phyloP scores from a whole-genome alignment of 1,140 invertebrate genomes.

The Brachionus paranguensis region DNA sequence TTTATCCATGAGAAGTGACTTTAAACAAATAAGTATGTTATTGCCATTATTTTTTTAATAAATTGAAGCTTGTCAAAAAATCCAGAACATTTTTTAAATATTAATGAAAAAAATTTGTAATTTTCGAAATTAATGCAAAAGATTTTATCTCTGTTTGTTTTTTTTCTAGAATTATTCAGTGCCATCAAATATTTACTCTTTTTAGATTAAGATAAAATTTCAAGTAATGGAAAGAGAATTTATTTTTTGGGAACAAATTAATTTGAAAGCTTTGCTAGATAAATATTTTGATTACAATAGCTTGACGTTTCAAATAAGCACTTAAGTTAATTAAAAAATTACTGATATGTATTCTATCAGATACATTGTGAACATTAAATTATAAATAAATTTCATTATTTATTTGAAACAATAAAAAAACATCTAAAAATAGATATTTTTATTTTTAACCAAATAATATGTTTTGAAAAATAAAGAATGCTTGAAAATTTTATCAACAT shows the following conservation, averaged over 20 bases:
- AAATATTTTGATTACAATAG: not conserved
- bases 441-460: too few relatives aligned
- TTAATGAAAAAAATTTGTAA: too few relatives aligned
- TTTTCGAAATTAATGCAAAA: too few relatives aligned
- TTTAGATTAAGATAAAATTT: not conserved
- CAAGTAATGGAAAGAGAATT: not conserved
- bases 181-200: not conserved
- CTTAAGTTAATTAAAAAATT: not conserved
- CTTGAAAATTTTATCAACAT: too few relatives aligned
- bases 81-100: too few relatives aligned
- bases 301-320: not conserved
- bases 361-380: too few relatives aligned
- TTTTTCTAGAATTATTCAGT: not conserved
- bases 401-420: not conserved
- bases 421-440: too few relatives aligned
- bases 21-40: not conserved
- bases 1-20: not conserved
- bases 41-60: not conserved
- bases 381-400: not conserved
- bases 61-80: too few relatives aligned
- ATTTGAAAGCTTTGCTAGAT: not conserved
- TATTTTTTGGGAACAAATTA: not conserved
- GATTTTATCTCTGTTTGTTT: not conserved
- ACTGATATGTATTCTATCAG: too few relatives aligned
- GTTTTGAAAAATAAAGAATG: too few relatives aligned